phyloP scores from a whole-genome alignment of 2,113 vertebrate species.

The Rana temporaria region DNA sequence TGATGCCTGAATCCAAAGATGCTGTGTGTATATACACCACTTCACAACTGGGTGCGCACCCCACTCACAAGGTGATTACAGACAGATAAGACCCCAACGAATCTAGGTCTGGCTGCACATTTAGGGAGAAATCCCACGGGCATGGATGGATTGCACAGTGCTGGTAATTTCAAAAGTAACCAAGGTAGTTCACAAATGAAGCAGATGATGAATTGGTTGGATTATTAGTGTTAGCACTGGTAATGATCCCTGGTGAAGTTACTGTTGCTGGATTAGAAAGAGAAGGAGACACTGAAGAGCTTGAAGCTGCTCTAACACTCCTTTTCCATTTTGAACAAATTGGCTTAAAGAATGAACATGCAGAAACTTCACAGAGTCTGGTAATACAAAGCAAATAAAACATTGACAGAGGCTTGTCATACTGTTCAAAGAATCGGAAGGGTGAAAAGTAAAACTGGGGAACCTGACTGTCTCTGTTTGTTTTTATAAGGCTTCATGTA shows the following conservation, averaged over 20 bases:
- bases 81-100: no score
- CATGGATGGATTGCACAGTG: no score
- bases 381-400: conserved; percentile 77
- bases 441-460: conserved; percentile 72
- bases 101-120: no score
- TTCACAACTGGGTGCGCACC: no score
- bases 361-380: conserved; percentile 70
- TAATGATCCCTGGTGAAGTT: conserved; percentile 69
- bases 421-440: conserved; percentile 78
- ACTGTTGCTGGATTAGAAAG: conserved; percentile 64
- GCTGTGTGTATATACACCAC: no score
- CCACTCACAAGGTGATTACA: no score
- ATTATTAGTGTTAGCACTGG: conserved; percentile 59
- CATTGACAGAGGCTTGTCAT: conserved; percentile 69
- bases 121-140: no score
- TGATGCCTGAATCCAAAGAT: no score
- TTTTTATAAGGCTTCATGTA: no score
- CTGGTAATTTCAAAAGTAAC: no score
- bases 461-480: conserved; percentile 73
- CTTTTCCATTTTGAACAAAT: conserved; percentile 52
- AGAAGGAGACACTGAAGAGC: conserved; percentile 21
- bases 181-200: no score
- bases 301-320: conserved; percentile 57
- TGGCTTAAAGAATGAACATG: conserved; percentile 70
- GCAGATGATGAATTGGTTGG: no score